Percentiles rank a stretch among this genome's conserved stretches.
phyloP scores from a whole-genome alignment of 2,113 vertebrate genomes.

The Plecturocebus donacophilus region DNA sequence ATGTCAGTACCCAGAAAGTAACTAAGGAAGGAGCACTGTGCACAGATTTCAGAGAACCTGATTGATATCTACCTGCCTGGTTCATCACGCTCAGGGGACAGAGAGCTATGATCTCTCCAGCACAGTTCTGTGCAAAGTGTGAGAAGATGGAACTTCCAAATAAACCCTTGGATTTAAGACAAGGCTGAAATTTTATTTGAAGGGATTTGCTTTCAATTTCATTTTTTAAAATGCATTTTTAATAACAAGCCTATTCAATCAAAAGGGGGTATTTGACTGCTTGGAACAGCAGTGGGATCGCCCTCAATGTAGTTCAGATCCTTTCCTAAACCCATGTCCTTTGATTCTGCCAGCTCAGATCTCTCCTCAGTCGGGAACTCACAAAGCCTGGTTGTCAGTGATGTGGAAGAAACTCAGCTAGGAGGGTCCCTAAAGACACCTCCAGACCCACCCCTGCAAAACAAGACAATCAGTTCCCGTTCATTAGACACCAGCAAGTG shows the following conservation, averaged over 20 bases:
- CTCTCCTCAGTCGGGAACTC: background rate
- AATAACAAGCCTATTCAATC: conserved; percentile 71
- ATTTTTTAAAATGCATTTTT: conserved; percentile 71
- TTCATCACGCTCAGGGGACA: background rate
- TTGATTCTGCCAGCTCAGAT: conserved; percentile 56
- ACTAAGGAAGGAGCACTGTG: no score
- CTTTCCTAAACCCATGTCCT: conserved; percentile 54
- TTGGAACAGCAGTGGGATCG: conserved; percentile 47
- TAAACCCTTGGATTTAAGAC: conserved; percentile 65
- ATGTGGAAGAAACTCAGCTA: conserved; percentile 9
- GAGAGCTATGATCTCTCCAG: background rate
- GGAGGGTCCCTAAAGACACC: background rate
- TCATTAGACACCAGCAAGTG: background rate
- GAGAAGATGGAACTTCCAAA: conserved; percentile 45
- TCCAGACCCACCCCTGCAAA: background rate
- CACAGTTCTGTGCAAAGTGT: background rate
- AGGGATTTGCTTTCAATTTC: conserved; percentile 75
- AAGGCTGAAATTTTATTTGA: conserved; percentile 70
- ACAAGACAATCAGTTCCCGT: background rate
- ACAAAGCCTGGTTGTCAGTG: conserved; percentile 32
- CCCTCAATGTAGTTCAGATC: conserved; percentile 53
- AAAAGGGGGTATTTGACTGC: conserved; percentile 44
- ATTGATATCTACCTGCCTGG: background rate
- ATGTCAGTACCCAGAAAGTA: background rate
- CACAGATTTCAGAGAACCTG: background rate